Evolutionary conservation across 2,113 vertebrate genomes (phyloP).

Genomic region (Felis chaus): DNA sequence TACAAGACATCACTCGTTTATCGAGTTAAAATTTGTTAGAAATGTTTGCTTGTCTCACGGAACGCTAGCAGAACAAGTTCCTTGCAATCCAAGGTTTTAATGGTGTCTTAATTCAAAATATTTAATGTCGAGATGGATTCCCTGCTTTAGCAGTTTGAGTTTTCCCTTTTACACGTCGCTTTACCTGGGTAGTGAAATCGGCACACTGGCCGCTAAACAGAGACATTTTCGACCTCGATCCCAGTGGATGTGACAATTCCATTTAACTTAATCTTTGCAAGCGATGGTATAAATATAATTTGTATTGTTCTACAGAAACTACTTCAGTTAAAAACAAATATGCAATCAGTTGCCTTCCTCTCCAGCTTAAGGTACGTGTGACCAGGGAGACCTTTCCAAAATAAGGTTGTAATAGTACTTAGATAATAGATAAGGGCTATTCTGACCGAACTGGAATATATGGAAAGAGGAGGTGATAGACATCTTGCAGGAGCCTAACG

Average conservation of each 20-base stretch:
- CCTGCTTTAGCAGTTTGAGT: not conserved
- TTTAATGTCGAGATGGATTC: not conserved
- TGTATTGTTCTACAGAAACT: constrained; percentile 83
- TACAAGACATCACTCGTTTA: no score
- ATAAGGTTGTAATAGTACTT: constrained; percentile 79
- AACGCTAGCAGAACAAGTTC: no score
- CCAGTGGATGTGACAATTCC: constrained; percentile 56
- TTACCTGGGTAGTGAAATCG: constrained; percentile 3
- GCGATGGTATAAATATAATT: constrained; percentile 83
- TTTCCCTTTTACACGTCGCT: not conserved
- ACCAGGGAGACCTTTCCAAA: constrained; percentile 87
- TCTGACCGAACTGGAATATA: constrained; percentile 78
- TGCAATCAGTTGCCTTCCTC: constrained; percentile 84
- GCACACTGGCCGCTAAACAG: constrained; percentile 58
- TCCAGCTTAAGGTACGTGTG: constrained; percentile 84
- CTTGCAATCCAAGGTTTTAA: not conserved
- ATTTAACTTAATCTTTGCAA: constrained; percentile 82
- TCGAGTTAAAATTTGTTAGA: no score
- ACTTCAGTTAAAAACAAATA: constrained; percentile 78
- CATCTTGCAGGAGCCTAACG: constrained; percentile 81
- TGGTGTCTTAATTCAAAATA: not conserved
- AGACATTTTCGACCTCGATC: constrained; percentile 68
- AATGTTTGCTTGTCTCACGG: no score
- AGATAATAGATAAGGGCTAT: constrained; percentile 85
- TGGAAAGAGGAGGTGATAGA: constrained; percentile 80